Conservation (phyloP, 2,797 vertebrate genomes). For the Chaunax sp. region DNA sequence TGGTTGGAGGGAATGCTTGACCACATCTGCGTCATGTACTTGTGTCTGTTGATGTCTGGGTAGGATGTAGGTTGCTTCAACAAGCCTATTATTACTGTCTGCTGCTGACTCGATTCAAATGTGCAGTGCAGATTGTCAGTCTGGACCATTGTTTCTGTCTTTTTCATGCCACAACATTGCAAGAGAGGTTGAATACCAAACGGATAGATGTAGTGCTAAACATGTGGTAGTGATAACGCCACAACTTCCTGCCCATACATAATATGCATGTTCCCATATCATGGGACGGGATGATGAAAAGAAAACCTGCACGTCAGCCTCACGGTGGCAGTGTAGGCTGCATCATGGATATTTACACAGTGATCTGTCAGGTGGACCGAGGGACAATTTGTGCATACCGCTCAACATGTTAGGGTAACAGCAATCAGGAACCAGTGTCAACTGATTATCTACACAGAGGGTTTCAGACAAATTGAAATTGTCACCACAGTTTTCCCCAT, state of each 20-base stretch:
- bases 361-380: slow-evolving; percentile 51
- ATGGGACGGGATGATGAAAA: slow-evolving; percentile 27
- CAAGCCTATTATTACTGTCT: slow-evolving; percentile 67
- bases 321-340: slow-evolving; percentile 78
- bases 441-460: slow-evolving; percentile 66
- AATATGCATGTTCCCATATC: slow-evolving; percentile 33
- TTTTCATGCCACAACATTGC: slow-evolving; percentile 10
- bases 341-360: slow-evolving; percentile 35
- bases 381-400: slow-evolving; percentile 68
- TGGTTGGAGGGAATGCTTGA: slow-evolving; percentile 39
- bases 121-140: neutral
- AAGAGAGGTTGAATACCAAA: slow-evolving; percentile 13
- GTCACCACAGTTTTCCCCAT: slow-evolving; percentile 72
- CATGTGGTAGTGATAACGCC: slow-evolving; percentile 19
- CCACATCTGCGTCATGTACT: slow-evolving; percentile 26
- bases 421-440: slow-evolving; percentile 71
- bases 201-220: neutral
- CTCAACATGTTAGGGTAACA: slow-evolving; percentile 64
- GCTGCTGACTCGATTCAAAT: slow-evolving; percentile 58
- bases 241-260: slow-evolving; percentile 11
- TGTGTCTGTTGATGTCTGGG: slow-evolving; percentile 24
- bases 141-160: slow-evolving; percentile 1
- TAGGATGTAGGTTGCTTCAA: slow-evolving; percentile 45
- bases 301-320: slow-evolving; percentile 41
- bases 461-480: slow-evolving; percentile 76